Evolutionary conservation across 2,113 vertebrate genomes (phyloP).

Genomic region (Clarias gariepinus): DNA sequence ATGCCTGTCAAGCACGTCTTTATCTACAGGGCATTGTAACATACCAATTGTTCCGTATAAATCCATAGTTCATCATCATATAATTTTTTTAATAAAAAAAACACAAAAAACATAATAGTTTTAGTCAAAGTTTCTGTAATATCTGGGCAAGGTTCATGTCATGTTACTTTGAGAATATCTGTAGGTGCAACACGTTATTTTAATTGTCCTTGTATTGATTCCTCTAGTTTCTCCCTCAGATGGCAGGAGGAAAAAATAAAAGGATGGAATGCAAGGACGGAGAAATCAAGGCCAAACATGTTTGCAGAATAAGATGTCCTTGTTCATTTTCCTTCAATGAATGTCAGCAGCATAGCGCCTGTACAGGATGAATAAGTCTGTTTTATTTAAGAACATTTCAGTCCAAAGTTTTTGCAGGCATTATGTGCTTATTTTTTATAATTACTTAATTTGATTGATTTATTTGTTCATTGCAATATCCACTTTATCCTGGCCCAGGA

Average conservation of each 20-base stretch:
- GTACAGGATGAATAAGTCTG: not conserved
- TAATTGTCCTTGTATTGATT: not conserved
- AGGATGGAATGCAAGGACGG: not conserved
- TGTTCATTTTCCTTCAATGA: not conserved
- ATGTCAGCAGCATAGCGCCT: not conserved
- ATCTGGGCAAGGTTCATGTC: not conserved
- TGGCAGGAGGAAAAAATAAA: not conserved
- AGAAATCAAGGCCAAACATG: not conserved
- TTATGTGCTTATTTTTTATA: not conserved
- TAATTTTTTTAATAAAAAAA: not conserved
- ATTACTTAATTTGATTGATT: not conserved
- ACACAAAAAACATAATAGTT: not conserved
- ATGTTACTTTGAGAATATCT: not conserved
- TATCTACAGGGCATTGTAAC: not conserved
- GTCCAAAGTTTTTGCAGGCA: not conserved
- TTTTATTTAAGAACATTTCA: not conserved
- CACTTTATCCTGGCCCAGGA: not conserved
- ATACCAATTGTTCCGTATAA: not conserved
- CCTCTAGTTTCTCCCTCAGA: not conserved
- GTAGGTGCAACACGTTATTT: not conserved
- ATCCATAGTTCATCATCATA: not conserved
- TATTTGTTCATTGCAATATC: not conserved
- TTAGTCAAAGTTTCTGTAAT: not conserved
- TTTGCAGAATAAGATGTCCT: not conserved
- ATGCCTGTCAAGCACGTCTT: not conserved